Evolutionary conservation across 1,140 invertebrate genomes (phyloP).

Genomic region (Heliconius himera): DNA sequence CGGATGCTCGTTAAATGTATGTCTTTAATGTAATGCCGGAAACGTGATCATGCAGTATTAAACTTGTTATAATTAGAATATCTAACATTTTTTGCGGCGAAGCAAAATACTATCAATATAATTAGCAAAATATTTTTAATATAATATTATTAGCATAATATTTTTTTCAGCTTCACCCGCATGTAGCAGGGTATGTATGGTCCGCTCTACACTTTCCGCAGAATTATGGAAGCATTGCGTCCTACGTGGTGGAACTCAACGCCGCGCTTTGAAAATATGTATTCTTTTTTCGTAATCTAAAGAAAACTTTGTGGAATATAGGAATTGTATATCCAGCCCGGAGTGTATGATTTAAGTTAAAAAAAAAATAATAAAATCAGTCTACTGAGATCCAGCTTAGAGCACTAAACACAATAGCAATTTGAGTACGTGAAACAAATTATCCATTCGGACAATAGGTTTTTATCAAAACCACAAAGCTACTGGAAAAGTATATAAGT

Average conservation of each 20-base stretch:
- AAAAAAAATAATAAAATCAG: too few species aligned
- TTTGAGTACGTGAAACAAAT: not conserved
- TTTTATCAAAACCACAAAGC: not conserved
- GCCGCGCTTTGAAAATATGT: too few species aligned
- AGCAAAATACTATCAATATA: not conserved
- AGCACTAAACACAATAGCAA: too few species aligned
- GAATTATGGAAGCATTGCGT: too few species aligned
- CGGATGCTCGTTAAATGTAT: not conserved
- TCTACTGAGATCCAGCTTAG: too few species aligned
- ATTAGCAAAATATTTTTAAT: not conserved
- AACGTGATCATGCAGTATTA: not conserved
- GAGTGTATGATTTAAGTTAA: too few species aligned
- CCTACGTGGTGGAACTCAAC: too few species aligned
- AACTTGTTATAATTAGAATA: not conserved
- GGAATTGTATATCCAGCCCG: too few species aligned
- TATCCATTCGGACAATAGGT: not conserved
- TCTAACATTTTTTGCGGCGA: not conserved
- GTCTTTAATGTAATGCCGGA: not conserved
- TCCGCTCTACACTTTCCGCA: too few species aligned
- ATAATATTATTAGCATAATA: not conserved
- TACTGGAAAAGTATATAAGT: not conserved
- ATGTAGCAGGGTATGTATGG: too few species aligned
- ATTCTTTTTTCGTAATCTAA: too few species aligned
- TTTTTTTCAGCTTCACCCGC: not conserved
- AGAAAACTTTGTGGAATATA: too few species aligned